Percentiles rank a stretch among this genome's conserved stretches.
These are phyloP conservation scores for Mirza zaza DNA, from an alignment of 2,113 vertebrate genomes.

Conservation along the genomic window DNA sequence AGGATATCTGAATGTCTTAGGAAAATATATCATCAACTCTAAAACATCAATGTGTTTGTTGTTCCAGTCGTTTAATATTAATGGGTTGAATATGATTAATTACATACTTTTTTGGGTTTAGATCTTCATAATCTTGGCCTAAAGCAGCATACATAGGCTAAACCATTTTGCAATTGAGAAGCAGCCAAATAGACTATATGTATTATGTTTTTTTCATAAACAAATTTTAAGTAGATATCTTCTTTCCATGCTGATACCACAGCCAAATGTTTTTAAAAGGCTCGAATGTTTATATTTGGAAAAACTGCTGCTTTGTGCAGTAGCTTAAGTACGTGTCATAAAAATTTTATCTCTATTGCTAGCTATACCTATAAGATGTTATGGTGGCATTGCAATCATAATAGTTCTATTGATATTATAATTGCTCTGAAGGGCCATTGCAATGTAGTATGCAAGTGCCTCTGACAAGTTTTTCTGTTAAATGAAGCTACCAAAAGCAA, in stretches of 20 bases:
- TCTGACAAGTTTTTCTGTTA: neutral
- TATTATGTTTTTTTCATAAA: neutral
- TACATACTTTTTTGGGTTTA: neutral
- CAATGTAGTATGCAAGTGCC: slow-evolving; percentile 51
- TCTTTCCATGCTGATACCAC: neutral
- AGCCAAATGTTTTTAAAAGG: slow-evolving; percentile 47
- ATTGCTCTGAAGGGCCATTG: slow-evolving; percentile 47
- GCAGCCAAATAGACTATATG: neutral
- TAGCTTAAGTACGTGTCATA: slow-evolving; percentile 66
- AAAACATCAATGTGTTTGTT: slow-evolving; percentile 26
- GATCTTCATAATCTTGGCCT: neutral
- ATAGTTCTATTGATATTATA: slow-evolving; percentile 50
- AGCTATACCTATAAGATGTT: slow-evolving; percentile 63
- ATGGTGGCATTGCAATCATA: slow-evolving; percentile 47
- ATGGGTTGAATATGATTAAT: neutral
- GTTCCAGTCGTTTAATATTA: slow-evolving; percentile 12
- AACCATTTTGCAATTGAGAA: neutral
- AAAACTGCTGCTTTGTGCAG: slow-evolving; percentile 58
- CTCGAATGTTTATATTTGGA: slow-evolving; percentile 63
- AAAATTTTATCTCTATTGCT: slow-evolving; percentile 69
- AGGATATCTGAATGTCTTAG: slow-evolving; percentile 10
- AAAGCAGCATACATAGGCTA: neutral
- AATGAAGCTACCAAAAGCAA: neutral
- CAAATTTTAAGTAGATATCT: neutral
- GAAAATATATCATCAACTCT: neutral